Evolutionary conservation across 1,140 invertebrate genomes (phyloP), one percentile per base, ranked within the genome.

Genomic region (Vanessa tameamea): DNA sequence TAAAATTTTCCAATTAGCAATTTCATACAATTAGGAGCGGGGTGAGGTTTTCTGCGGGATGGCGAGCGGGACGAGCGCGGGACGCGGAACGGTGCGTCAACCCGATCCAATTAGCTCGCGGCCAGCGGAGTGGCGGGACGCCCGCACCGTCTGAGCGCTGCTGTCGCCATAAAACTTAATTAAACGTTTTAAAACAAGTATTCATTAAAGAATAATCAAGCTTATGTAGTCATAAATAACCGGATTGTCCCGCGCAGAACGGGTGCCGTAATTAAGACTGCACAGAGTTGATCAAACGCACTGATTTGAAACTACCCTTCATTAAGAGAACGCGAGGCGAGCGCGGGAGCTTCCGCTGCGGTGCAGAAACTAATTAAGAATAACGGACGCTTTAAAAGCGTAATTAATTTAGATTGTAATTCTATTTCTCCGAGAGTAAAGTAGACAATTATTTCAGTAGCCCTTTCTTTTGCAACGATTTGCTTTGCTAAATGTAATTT

Each of bases 161-260:
- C 91, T 92, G 93, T 93, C 91, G 89, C 91, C 91, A 93, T 93
- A 93, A 93, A 93, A 93, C 93, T 93, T 93, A 93, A 93, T 93
- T 93, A 93, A 93, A 93, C 93, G 90, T 93, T 93, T 93, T 93
- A 93, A 93, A 93, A 93, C 93, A 93, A 93, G 92, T 92, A 93
- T 93, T 93, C 90, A 93, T 93, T 93, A 93, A 93, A 93, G 91
- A 93, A 93, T 93, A 93, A 93, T 93, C 91, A 92, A 93, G 90
- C 91, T 93, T 93, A 93, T 93, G 92, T 93, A 92, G 91, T 92
- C 87, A 93, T 93, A 93, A 93, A 93, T 93, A 92, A 93, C 90
- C 86, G 90, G 91, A 93, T 93, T 91, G 91, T 91, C 90, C 90
- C 88, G 89, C 87, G 87, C 87, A 86, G 87, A 91, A 91, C 88